These are phyloP conservation scores for Ctenopoma kingsleyae DNA, from an alignment of 2,797 vertebrate genomes.

Conservation along the genomic window DNA sequence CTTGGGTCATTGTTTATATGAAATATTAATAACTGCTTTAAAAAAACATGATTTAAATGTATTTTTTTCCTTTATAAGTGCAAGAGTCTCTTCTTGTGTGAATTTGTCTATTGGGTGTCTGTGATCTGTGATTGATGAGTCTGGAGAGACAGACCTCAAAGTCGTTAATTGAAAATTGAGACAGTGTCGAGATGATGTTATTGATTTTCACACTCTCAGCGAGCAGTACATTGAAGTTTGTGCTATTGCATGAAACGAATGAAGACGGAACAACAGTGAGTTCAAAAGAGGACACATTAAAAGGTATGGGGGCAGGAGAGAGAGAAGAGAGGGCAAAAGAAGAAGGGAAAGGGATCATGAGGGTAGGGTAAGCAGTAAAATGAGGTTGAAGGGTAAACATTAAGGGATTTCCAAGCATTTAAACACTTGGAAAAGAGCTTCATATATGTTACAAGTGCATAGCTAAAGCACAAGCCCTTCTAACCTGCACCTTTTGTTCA, in stretches of 20 bases:
- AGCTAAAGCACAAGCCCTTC: slow-evolving; percentile 34
- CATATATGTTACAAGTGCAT: slow-evolving; percentile 39
- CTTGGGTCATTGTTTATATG: not conserved
- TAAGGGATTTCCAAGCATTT: slow-evolving; percentile 38
- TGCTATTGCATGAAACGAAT: slow-evolving; percentile 30
- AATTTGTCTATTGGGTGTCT: slow-evolving; percentile 43
- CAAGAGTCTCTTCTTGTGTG: slow-evolving; percentile 7
- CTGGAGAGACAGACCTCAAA: slow-evolving; percentile 64
- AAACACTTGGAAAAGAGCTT: slow-evolving; percentile 33
- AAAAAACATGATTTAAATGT: not conserved
- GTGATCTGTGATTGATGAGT: slow-evolving; percentile 75
- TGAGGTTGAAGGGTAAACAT: slow-evolving; percentile 52
- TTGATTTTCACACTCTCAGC: slow-evolving; percentile 78
- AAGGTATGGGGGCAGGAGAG: slow-evolving; percentile 10
- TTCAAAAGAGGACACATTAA: slow-evolving; percentile 48
- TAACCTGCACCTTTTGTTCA: slow-evolving; percentile 39
- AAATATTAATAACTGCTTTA: slow-evolving; percentile 13
- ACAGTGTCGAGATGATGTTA: slow-evolving; percentile 83
- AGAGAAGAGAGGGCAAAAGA: not conserved
- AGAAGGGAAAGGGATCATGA: slow-evolving; percentile 16
- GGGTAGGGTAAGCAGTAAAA: slow-evolving; percentile 38
- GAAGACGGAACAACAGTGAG: slow-evolving; percentile 51
- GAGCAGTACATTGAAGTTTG: slow-evolving; percentile 27
- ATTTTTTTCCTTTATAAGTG: not conserved
- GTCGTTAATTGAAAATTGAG: slow-evolving; percentile 86